Evolutionary conservation across 2,113 vertebrate genomes (phyloP).

Genomic region (Falco punctatus): DNA sequence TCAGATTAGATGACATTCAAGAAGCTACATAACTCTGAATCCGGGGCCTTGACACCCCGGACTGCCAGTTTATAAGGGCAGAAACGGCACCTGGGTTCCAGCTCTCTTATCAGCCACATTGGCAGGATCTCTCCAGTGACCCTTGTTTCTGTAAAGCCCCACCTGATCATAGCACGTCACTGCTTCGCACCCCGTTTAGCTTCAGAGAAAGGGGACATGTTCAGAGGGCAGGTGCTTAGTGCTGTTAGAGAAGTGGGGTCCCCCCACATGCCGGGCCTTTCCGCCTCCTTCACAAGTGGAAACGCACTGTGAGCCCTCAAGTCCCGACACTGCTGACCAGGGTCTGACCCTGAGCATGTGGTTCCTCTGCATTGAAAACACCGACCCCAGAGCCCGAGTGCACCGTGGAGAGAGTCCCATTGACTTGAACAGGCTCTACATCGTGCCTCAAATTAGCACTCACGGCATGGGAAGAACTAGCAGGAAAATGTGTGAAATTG

Average conservation of each 20-base stretch:
- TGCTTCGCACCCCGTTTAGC: rapidly evolving
- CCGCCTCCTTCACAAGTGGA: neutral
- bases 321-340: neutral
- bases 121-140: neutral
- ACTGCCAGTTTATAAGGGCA: neutral
- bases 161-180: neutral
- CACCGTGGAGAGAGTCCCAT: neutral
- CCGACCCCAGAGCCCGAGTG: neutral
- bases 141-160: neutral
- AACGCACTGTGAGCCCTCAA: rapidly evolving
- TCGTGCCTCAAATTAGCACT: conserved; percentile 55
- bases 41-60: rapidly evolving
- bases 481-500: conserved; percentile 54
- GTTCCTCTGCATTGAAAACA: neutral
- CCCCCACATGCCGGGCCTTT: neutral
- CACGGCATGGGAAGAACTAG: conserved; percentile 33
- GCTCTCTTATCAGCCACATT: neutral
- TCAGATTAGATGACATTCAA: neutral
- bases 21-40: neutral
- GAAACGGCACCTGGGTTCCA: neutral
- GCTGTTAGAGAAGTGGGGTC: neutral
- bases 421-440: conserved; percentile 35
- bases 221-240: neutral
- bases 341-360: rapidly evolving
- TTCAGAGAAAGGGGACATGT: neutral